Evolutionary conservation across 2,797 vertebrate species (phyloP).

Genomic region (Alca torda): DNA sequence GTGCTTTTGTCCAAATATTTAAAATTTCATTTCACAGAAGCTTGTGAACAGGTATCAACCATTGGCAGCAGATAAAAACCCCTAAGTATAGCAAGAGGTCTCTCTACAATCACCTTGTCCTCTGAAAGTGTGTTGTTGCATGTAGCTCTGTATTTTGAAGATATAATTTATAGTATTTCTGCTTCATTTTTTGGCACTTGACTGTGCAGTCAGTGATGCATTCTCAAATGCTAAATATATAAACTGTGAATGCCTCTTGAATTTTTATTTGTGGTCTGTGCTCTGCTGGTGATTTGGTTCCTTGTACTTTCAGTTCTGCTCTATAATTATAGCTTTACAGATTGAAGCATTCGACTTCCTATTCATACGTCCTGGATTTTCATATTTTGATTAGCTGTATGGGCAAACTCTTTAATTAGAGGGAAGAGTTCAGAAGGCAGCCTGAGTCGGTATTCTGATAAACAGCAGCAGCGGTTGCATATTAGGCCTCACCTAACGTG

Average conservation of each 20-base stretch:
- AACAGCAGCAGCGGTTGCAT: background rate
- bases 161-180: background rate
- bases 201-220: conserved; percentile 1
- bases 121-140: background rate
- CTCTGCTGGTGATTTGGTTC: conserved; percentile 26
- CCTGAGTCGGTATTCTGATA: background rate
- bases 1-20: background rate
- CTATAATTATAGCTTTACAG: conserved; percentile 44
- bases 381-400: conserved; percentile 61
- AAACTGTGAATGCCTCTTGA: conserved; percentile 43
- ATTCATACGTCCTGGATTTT: conserved; percentile 23
- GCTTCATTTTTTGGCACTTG: conserved; percentile 25
- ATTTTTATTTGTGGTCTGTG: conserved; percentile 51
- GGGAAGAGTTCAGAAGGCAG: conserved; percentile 51
- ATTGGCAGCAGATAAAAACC: background rate
- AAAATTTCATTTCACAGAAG: background rate
- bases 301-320: conserved; percentile 30
- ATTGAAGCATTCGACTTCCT: conserved; percentile 33
- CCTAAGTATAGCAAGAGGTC: background rate
- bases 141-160: background rate
- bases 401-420: conserved; percentile 44
- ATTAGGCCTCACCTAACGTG: background rate
- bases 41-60: background rate
- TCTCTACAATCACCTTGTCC: background rate
- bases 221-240: conserved; percentile 24